phyloP scores from a whole-genome alignment of 1,140 invertebrate species.

The Rhopalosiphum padi region DNA sequence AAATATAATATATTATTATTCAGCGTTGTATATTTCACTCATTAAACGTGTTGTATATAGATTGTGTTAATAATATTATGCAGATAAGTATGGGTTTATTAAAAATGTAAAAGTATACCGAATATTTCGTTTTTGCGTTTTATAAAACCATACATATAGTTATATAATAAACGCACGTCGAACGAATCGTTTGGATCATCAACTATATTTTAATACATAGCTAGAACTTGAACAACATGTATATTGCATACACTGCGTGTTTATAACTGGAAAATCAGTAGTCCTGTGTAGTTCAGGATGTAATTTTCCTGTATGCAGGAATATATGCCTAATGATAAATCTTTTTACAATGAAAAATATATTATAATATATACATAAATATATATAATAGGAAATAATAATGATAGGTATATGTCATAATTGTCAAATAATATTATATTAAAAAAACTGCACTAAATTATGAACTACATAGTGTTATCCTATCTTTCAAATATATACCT shows the following conservation, averaged over 20 bases:
- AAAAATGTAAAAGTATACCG: not conserved
- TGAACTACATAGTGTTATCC: too few relatives aligned
- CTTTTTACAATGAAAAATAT: not conserved
- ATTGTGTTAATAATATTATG: not conserved
- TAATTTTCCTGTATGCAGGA: not conserved
- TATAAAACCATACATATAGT: not conserved
- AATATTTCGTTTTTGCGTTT: not conserved
- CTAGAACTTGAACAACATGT: too few relatives aligned
- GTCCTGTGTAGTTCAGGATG: too few relatives aligned
- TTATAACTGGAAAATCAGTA: not conserved
- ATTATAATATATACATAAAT: too few relatives aligned
- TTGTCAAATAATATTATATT: too few relatives aligned
- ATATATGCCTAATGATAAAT: not conserved
- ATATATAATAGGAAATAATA: too few relatives aligned
- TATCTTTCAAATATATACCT: too few relatives aligned
- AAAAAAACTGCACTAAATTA: too few relatives aligned
- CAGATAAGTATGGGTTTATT: not conserved
- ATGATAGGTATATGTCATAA: too few relatives aligned
- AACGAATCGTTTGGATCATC: not conserved
- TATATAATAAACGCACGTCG: not conserved
- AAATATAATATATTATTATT: slow-evolving; percentile 9
- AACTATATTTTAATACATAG: not conserved
- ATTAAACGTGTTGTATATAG: not conserved
- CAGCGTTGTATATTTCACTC: not conserved
- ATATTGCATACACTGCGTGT: not conserved